Base-by-base conservation (phyloP, 2,888 invertebrate genomes). In the Lycophotia porphyrea region DNA sequence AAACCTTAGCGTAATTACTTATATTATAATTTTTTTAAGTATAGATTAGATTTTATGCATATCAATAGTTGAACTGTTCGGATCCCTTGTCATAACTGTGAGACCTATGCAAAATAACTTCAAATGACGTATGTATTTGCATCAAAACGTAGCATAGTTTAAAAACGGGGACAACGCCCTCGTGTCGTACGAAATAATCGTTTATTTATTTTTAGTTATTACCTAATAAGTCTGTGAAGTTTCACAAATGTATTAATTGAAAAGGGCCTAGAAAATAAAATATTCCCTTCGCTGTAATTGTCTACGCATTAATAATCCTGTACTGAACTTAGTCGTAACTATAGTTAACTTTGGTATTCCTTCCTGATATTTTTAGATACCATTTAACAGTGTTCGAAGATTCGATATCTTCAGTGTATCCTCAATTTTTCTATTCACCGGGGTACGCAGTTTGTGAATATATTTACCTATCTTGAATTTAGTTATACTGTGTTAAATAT, bases 331-430 rank as follows among this genome's bases (percentile, higher is more conserved):
- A 34, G 31, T n/a, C 11, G 0, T 70, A 63, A 52, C 39, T 49
- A 21, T n/a, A 31, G 18, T 66, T 31, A 31, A 42, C 24, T 21
- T 58, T n/a, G 18, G 21, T 27, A 27, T 71, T 24, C 27, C n/a
- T 47, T 49, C 34, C 18, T 36, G 34, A 58, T 65, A 71, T 65
- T 80, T 55, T 71, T 49, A 71, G 47, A 71, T 55, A 42, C 47
- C 52, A 47, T 70, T 27, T 58, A 47, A n/a, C n/a, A 39, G n/a
- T 31, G 11, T 67, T 36, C 34, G 18, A 61, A 24, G 18, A 42
- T 61, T 24, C 21, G 24, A 8, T 61, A 21, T n/a, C n/a, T n/a
- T n/a, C 36, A 36, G n/a, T 27, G 11, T 34, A 49, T 49, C 42
- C 27, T 75, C 31, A 21, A 34, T 11, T 60, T 76, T 76, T 76